Percentiles rank a stretch among this genome's conserved stretches.
Evolutionary conservation across 1,140 invertebrate genomes (phyloP).

Genomic region (Heliconius melpomene): DNA sequence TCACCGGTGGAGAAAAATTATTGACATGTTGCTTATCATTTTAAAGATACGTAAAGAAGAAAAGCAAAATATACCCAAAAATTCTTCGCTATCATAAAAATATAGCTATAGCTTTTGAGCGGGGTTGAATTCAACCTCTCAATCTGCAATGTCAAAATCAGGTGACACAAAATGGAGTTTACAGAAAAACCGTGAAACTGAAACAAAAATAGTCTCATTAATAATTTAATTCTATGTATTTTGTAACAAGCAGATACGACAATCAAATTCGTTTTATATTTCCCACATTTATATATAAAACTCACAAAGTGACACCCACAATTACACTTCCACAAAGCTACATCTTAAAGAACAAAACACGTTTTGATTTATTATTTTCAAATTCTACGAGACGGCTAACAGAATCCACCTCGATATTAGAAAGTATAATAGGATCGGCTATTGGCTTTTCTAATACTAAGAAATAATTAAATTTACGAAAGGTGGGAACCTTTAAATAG

Average conservation of each 20-base stretch:
- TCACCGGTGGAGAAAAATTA: no score
- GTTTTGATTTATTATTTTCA: constrained; percentile 18
- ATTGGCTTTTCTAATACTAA: constrained; percentile 44
- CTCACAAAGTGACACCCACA: neutral
- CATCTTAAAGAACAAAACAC: neutral
- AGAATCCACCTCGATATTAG: constrained; percentile 16
- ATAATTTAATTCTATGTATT: no score
- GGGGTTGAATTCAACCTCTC: no score
- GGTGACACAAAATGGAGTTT: no score
- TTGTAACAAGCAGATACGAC: neutral
- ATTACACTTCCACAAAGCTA: neutral
- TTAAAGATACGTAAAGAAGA: no score
- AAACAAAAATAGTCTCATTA: no score
- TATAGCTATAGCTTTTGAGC: no score
- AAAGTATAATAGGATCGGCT: constrained; percentile 25
- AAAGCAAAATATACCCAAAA: no score
- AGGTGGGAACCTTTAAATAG: constrained; percentile 55
- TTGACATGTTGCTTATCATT: no score
- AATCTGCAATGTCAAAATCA: no score
- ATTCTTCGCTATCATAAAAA: no score
- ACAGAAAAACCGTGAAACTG: no score
- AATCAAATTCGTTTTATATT: neutral
- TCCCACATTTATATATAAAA: neutral
- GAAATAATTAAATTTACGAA: constrained; percentile 63
- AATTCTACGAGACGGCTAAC: constrained; percentile 17